Evolutionary conservation across 2,888 invertebrate genomes (phyloP), one percentile per base, ranked within the genome.

Genomic region (Amphipoea lucens): DNA sequence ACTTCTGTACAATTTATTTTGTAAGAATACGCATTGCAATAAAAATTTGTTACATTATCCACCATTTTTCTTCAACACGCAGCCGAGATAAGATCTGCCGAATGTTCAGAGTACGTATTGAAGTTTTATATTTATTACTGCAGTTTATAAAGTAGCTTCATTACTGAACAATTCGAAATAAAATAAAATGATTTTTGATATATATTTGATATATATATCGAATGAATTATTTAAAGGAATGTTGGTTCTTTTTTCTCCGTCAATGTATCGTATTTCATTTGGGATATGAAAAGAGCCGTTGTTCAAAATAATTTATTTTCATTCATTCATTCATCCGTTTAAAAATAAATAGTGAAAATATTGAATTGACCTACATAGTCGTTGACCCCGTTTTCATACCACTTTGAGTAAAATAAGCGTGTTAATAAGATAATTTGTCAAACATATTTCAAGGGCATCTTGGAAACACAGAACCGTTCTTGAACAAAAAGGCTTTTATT

Each of bases 11-110:
- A 51, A 45, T 75, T 72, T 67, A 29, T 63, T 62, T 77, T 74
- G 4, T 63, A 74, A 57, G 29, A 66, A 79, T 66, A 87, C 54
- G 71, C 57, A 80, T n/a, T 76, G 62, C 36, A 79, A 76, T 74
- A 82, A 88, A 84, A 86, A 84, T 72, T 71, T 73, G 85, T 69
- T 75, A 87, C 63, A 69, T 76, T 84, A 75, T 69, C 45, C 76
- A n/a, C 69, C 29, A 85, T 81, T 86, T 83, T 81, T 78, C 79
- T 83, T 36, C 62, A 40, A 76, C 86, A 80, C 75, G 81, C 83
- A 71, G 65, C 23, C 62, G 48, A 75, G 86, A 88, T 86, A 78
- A 84, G 42, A 87, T 77, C 82, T 51, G 42, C 71, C 62, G 42
- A 81, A 87, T 76, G 67, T 72, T 65, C 67, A 36, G n/a, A 12